These are phyloP conservation scores for Callinectes sapidus DNA, from an alignment of 2,888 invertebrate species.

Conservation along the genomic window DNA sequence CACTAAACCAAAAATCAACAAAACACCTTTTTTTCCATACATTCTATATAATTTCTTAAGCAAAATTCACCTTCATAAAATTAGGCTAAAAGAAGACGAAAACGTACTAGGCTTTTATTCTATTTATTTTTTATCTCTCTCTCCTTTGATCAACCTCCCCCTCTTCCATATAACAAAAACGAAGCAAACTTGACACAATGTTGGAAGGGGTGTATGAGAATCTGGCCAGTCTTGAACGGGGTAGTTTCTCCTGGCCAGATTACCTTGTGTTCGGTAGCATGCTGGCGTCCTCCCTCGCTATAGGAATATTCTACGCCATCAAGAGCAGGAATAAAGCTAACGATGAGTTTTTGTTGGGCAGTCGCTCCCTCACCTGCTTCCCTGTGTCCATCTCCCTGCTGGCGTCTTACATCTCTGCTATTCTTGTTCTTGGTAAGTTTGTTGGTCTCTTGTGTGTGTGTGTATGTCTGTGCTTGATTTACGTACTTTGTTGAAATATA, in stretches of 20 bases:
- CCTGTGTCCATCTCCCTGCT: slow-evolving; percentile 76
- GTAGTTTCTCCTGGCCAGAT: slow-evolving; percentile 72
- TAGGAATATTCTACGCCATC: slow-evolving; percentile 77
- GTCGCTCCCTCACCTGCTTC: slow-evolving; percentile 75
- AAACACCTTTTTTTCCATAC: no score
- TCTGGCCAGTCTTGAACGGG: not conserved
- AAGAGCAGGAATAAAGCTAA: slow-evolving; percentile 79
- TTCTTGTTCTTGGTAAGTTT: slow-evolving; percentile 74
- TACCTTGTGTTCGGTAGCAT: slow-evolving; percentile 75
- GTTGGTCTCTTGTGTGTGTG: not conserved
- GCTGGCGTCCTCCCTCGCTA: slow-evolving; percentile 75
- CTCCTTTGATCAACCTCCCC: no score
- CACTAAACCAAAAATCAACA: no score
- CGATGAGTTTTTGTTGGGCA: slow-evolving; percentile 75
- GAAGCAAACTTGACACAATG: not conserved
- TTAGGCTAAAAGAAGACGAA: no score
- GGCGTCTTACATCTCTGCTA: slow-evolving; percentile 76
- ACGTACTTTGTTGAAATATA: no score
- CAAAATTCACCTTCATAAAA: no score
- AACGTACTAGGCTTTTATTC: no score
- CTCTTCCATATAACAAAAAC: no score
- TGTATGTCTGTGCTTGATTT: not conserved
- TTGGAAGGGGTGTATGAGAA: slow-evolving; percentile 16
- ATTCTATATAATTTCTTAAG: no score
- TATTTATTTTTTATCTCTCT: no score